Evolutionary conservation across 2,888 invertebrate species (phyloP), one percentile per base, ranked within the genome.

Genomic region (Dicyrtomina minuta): DNA sequence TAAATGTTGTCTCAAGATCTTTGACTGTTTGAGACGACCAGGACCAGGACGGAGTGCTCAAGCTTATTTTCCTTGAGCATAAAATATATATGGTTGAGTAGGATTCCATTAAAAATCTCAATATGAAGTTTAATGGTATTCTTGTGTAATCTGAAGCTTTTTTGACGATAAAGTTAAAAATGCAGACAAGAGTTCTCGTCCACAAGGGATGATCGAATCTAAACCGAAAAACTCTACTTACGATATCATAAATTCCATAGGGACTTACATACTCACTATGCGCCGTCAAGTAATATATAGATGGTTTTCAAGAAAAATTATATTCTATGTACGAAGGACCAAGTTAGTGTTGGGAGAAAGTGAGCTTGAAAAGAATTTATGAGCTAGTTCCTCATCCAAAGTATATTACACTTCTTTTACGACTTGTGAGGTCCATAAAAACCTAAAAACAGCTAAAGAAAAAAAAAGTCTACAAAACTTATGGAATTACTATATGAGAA

Each of bases 401-500:
- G 53, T 39, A 65, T 65, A 65, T 65, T 55, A 65, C 55, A 53
- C 39, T 51, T 65, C 39, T 51, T 55, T 65, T 53, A 65, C 65
- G 53, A 65, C 53, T 55, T 43, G 43, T 22, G 49, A 65, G 39
- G 39, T 55, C 55, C 55, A 65, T 65, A 55, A 51, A 53, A 55
- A 65, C 39, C 6, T 41, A 20, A 24, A 60, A 56, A 22, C 15
- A n/a, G 15, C 39, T 58, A 33, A n/a, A 33, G 8, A 65, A 65
- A 43, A 33, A n/a, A 33, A 33, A 65, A 65, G 55, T 55, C 41
- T 43, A 65, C 65, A 53, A 64, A 65, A 64, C 64, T 64, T 51
- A 53, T 51, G 64, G 53, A 64, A 51, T 64, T 41, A 44, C 60
- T 60, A 20, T 15, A n/a, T 20, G 20, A 8, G 65, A 65, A 41